These are phyloP conservation scores for Paracanthobrama guichenoti DNA, from an alignment of 2,113 vertebrate genomes.

Conservation along the genomic window DNA sequence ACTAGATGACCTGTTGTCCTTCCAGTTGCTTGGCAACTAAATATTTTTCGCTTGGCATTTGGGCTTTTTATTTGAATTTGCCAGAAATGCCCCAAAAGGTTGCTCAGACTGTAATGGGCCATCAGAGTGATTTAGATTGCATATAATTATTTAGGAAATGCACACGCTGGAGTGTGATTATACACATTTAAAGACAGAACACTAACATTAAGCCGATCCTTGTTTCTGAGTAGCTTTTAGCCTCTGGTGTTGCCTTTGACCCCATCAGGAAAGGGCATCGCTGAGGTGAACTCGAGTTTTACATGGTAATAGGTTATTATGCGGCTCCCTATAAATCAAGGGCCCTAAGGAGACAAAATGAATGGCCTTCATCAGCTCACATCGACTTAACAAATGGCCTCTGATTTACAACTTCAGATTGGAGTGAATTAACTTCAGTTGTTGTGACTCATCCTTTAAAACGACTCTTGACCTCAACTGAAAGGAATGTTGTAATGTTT, in stretches of 20 bases:
- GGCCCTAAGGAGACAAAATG: slow-evolving; percentile 8
- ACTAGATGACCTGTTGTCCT: neutral
- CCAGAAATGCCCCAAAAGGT: neutral
- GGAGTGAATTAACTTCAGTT: slow-evolving; percentile 16
- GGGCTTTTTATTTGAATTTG: slow-evolving; percentile 27
- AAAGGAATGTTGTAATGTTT: neutral
- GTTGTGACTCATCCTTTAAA: slow-evolving; percentile 24
- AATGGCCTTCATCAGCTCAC: slow-evolving; percentile 24
- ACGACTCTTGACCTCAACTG: neutral
- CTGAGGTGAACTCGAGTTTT: neutral
- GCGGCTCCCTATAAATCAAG: neutral
- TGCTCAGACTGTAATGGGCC: neutral
- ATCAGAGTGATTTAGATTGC: slow-evolving; percentile 32
- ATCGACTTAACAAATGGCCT: neutral
- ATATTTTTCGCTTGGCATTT: slow-evolving; percentile 32
- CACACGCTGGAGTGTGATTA: slow-evolving; percentile 33
- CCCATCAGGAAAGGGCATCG: slow-evolving; percentile 36
- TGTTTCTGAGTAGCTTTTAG: neutral
- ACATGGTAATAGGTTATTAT: slow-evolving; percentile 18
- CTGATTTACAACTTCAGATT: slow-evolving; percentile 17
- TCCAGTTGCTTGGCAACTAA: slow-evolving; percentile 28
- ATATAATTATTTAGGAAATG: slow-evolving; percentile 53
- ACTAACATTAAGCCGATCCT: slow-evolving; percentile 26
- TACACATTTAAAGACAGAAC: slow-evolving; percentile 26
- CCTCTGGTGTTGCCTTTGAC: slow-evolving; percentile 40